These are phyloP conservation scores for Oceanodroma tethys DNA, from an alignment of 2,113 vertebrate genomes.

Conservation along the genomic window DNA sequence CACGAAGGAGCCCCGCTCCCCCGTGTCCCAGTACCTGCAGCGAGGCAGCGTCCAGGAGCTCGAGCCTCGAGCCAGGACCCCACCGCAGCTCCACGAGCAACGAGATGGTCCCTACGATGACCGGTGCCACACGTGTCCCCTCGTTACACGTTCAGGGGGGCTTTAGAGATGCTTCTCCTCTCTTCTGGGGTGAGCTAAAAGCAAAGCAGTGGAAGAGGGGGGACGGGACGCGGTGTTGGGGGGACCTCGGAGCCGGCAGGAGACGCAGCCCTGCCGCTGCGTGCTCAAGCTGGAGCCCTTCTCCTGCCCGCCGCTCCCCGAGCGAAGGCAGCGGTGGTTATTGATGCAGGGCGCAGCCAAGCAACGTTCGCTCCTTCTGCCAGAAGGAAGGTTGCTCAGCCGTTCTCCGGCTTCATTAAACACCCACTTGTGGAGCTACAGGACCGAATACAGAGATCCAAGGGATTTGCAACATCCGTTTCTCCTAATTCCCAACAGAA, in stretches of 20 bases:
- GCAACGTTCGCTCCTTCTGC: background rate
- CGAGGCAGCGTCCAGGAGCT: background rate
- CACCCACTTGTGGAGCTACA: background rate
- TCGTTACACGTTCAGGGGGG: rapidly evolving
- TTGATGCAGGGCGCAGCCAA: background rate
- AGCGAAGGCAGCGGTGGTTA: background rate
- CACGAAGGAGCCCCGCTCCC: background rate
- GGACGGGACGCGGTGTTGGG: rapidly evolving
- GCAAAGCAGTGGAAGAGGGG: background rate
- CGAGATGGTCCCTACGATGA: background rate
- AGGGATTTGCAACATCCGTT: background rate
- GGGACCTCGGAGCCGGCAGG: too few relatives aligned
- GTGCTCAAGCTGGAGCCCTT: background rate
- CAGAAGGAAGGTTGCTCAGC: background rate
- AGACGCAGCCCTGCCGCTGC: background rate
- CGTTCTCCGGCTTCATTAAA: background rate
- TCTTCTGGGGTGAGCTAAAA: background rate
- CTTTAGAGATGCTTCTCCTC: background rate
- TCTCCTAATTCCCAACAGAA: background rate
- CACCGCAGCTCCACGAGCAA: rapidly evolving
- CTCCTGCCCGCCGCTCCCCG: background rate
- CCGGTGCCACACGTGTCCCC: rapidly evolving
- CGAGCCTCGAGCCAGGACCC: background rate
- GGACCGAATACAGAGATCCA: background rate
- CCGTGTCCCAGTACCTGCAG: rapidly evolving